Base-by-base conservation (phyloP, 2,113 vertebrate species). In the Bucco capensis region DNA sequence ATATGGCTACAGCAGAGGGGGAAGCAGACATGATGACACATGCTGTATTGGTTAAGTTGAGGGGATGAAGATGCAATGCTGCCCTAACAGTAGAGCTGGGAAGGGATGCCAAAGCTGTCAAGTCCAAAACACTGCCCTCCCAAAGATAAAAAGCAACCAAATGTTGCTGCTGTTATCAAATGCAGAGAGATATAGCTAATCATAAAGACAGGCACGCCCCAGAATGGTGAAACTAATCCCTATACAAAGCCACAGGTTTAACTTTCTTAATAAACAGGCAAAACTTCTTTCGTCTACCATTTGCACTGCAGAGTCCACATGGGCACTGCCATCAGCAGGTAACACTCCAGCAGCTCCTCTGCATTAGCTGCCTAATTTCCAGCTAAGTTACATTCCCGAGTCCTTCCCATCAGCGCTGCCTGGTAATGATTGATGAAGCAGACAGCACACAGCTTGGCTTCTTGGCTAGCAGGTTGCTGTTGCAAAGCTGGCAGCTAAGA, bases 371-470 rank as follows among this genome's bases (percentile, higher is more conserved):
- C 74, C 70, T 77, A 74, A 71, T 64, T 80, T 54, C 42, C 84
- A 92, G 87, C 72, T 64, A 86, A 82, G 38, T 19, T 73, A 23
- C 77, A 35, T 25, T 44, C 53, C 87, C 16, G 50, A 61, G 15
- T 28, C 54, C 47, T 50, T 40, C 66, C 58, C 5, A 1, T 62
- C 86, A 74, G 70, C 33, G 30, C 19, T 16, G 61, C 60, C 73
- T 90, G 77, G 31, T 50, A 57, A 37, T 74, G 84, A 92, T 8
- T 57, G 75, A 91, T 61, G 80, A 69, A 92, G 50, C 69, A 92
- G 91, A 95, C 77, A 94, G 66, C 71, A 75, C 33, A 49, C 78
- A 75, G 56, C 76, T 86, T 92, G 90, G 65, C 60, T 92, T 88
- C 89, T 69, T 57, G 72, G 82, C 94, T 49, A 85, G 76, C 53